Percentiles rank a stretch among this genome's conserved stretches.
These are phyloP conservation scores for Numida meleagris DNA, from an alignment of 2,113 vertebrate genomes.

Conservation along the genomic window DNA sequence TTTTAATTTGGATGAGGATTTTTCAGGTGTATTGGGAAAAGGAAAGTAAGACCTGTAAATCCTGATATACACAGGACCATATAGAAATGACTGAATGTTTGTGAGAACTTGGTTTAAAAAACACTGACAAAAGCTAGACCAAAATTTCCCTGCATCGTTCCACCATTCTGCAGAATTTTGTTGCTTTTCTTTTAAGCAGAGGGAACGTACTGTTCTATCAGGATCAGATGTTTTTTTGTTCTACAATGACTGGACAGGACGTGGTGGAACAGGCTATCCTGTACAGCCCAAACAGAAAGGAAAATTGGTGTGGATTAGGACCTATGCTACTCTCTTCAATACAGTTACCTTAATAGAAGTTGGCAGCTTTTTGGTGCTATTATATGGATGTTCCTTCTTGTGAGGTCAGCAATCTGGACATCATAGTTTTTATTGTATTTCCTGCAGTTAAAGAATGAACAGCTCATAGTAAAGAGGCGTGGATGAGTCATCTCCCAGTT, in stretches of 20 bases:
- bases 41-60: background rate
- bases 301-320: background rate
- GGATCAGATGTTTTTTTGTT: background rate
- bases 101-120: background rate
- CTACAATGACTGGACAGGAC: background rate
- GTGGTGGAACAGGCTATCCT: background rate
- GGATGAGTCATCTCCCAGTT: background rate
- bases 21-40: background rate
- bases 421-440: background rate
- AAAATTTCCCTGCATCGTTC: background rate
- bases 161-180: background rate
- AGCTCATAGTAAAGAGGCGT: background rate
- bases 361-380: background rate
- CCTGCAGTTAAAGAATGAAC: background rate
- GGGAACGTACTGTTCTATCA: background rate
- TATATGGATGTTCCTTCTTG: background rate
- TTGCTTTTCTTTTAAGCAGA: background rate
- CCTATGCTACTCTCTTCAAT: background rate
- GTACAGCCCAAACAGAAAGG: background rate
- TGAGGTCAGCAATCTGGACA: background rate
- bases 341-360: background rate
- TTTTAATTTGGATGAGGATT: background rate
- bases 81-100: background rate
- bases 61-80: background rate
- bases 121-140: background rate